A percentile compares a stretch with the other conserved stretches of the same genome.
Conservation (phyloP, 92 coral and sea anemone genomes). For the Meandrina meandrites region DNA sequence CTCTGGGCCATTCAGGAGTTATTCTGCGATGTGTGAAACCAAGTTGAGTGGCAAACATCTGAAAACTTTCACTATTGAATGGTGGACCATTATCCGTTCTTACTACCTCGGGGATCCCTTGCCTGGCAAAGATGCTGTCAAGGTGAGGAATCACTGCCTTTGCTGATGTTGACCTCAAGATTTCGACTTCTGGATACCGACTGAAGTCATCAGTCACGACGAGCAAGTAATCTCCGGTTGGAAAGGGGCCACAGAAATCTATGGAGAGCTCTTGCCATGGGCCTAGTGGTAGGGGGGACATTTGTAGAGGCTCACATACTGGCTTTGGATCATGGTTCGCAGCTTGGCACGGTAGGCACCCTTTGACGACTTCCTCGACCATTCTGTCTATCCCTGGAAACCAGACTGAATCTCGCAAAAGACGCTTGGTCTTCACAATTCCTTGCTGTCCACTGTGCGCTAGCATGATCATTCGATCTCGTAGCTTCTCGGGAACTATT, state of each 20-base stretch:
- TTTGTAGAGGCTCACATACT: slow-evolving; percentile 36
- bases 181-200: slow-evolving; percentile 38
- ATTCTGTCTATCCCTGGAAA: slow-evolving; percentile 31
- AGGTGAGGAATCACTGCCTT: slow-evolving; percentile 31
- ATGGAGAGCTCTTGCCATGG: slow-evolving; percentile 56
- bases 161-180: slow-evolving; percentile 42
- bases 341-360: slow-evolving; percentile 23
- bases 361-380: slow-evolving; percentile 13
- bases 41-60: slow-evolving; percentile 21
- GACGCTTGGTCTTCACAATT: slow-evolving; percentile 37
- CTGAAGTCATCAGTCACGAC: slow-evolving; percentile 44
- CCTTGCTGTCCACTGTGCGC: slow-evolving; percentile 47
- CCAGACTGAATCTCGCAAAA: slow-evolving; percentile 38
- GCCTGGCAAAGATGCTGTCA: slow-evolving; percentile 42
- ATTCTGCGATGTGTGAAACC: slow-evolving; percentile 49
- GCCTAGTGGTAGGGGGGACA: slow-evolving; percentile 47
- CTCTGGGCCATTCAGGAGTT: slow-evolving; percentile 61
- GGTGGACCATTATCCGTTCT: slow-evolving; percentile 64
- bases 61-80: slow-evolving; percentile 42
- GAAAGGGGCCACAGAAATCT: slow-evolving; percentile 39
- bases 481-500: slow-evolving; percentile 39
- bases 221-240: slow-evolving; percentile 43
- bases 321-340: slow-evolving; percentile 28
- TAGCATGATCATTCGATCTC: slow-evolving; percentile 11
- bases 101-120: slow-evolving; percentile 42